Base-by-base conservation (phyloP, 2,113 vertebrate species). In the Oncorhynchus keta region DNA sequence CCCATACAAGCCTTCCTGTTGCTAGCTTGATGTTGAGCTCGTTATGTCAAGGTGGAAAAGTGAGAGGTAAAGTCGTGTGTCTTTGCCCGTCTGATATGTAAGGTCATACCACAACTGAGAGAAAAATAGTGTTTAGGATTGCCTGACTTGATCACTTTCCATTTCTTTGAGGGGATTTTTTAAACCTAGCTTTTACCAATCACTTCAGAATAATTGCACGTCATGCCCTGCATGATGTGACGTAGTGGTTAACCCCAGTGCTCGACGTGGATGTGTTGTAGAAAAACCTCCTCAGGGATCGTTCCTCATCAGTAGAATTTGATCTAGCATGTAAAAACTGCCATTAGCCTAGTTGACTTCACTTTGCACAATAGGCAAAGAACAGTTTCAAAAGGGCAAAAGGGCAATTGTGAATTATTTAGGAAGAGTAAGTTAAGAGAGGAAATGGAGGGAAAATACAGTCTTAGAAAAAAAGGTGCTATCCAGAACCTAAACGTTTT, bases 181-280 rank as follows among this genome's bases (percentile, higher is more conserved):
- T 86, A 89, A 79, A 79, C 16, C 72, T 55, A 57, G 67, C 72
- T 74, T 90, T 91, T 84, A 87, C 79, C 75, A 79, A 79, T 91
- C 90, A 89, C 80, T 84, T 89, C 39, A 73, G 85, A 90, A 78
- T 89, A 88, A 55, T 55, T 89, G 89, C 91, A 93, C 91, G 90
- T 57, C 88, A 88, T 85, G 79, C 87, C 81, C 80, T 89, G 90
- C 86, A 88, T 90, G 89, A 92, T 89, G 89, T 91, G 88, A 84
- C 91, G 78, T 86, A 88, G 90, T 81, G 85, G 85, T 89, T 90
- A 88, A 88, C 86, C 87, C 88, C 85, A 84, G 82, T 89, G 86
- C 88, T 88, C 90, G 86, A 82, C 83, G 89, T 93, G 70, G 48
- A 45, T 45, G 39, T 45, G 39, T 45, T 45, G 39, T 45, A 45